Conservation (phyloP, 92 coral and sea anemone species). For the Hydrozoanthus gracilis region DNA sequence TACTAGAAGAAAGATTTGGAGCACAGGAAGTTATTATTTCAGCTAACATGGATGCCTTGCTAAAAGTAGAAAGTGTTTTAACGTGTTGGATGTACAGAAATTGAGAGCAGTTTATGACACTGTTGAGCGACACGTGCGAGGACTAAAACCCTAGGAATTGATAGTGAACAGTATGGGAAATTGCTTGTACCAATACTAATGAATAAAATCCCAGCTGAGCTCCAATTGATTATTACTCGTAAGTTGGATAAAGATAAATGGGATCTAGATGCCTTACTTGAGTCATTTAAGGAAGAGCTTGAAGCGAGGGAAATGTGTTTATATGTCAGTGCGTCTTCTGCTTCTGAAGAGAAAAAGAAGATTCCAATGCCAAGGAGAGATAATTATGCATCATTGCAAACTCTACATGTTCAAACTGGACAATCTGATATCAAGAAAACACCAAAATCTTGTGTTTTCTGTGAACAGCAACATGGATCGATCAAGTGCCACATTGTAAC, state of each 20-base stretch:
- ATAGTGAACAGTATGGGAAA: conserved; percentile 28
- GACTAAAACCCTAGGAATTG: conserved; percentile 3
- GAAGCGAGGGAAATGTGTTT: conserved; percentile 39
- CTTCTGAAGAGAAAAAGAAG: conserved; percentile 23
- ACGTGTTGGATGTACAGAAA: neutral
- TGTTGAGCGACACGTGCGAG: conserved; percentile 1
- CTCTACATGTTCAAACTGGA: conserved; percentile 29
- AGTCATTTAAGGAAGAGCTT: conserved; percentile 26
- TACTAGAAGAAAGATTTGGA: conserved; percentile 47
- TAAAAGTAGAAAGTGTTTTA: conserved; percentile 20
- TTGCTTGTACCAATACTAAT: conserved; percentile 45
- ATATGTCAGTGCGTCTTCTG: neutral
- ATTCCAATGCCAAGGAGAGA: neutral
- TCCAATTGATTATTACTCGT: conserved; percentile 31
- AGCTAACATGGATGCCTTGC: conserved; percentile 32
- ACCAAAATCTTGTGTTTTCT: conserved; percentile 5
- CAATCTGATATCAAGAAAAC: neutral
- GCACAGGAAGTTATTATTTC: conserved; percentile 30
- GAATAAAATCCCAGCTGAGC: conserved; percentile 35
- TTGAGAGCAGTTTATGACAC: conserved; percentile 9
- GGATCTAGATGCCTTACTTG: conserved; percentile 32
- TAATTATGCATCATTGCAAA: neutral
- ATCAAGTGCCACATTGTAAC: conserved; percentile 1
- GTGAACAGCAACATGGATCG: conserved; percentile 32
- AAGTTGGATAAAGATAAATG: conserved; percentile 22